These are phyloP conservation scores for Monochamus saltuarius DNA, from an alignment of 1,140 invertebrate species.

Conservation along the genomic window DNA sequence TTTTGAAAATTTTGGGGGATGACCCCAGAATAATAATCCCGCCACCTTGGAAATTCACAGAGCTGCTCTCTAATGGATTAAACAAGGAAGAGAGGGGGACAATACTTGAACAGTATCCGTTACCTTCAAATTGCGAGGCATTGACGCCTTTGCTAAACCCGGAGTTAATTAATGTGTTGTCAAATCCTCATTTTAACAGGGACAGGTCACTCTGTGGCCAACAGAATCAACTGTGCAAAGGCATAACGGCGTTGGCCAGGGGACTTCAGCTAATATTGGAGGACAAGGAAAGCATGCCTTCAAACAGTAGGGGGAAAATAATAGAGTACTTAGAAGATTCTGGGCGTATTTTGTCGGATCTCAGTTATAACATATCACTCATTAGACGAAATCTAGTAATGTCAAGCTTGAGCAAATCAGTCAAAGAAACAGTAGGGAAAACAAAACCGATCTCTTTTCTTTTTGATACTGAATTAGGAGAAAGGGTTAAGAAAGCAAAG, in stretches of 20 bases:
- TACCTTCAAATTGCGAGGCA: too few relatives aligned
- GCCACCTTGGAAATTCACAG: too few relatives aligned
- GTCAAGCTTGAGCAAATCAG: background rate
- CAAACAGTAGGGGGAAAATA: background rate
- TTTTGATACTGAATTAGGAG: conserved; percentile 8
- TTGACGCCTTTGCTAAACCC: too few relatives aligned
- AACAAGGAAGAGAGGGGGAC: too few relatives aligned
- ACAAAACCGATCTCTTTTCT: background rate
- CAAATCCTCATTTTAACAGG: background rate
- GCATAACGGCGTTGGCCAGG: background rate
- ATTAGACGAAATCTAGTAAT: background rate
- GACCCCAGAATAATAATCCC: too few relatives aligned
- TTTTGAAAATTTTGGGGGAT: too few relatives aligned
- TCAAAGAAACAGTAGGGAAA: conserved; percentile 5
- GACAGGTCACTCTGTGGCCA: background rate
- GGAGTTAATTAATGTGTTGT: background rate
- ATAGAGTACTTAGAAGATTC: background rate
- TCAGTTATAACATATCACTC: background rate
- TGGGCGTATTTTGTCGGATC: background rate
- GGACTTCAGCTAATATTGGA: background rate
- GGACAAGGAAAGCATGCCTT: background rate
- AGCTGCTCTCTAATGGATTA: too few relatives aligned
- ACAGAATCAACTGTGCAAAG: background rate
- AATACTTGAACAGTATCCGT: too few relatives aligned
- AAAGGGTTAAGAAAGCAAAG: conserved; percentile 2